Percentiles rank a stretch among this genome's conserved stretches.
These are phyloP conservation scores for Psettodes erumei DNA, from an alignment of 2,113 vertebrate species.

Conservation along the genomic window DNA sequence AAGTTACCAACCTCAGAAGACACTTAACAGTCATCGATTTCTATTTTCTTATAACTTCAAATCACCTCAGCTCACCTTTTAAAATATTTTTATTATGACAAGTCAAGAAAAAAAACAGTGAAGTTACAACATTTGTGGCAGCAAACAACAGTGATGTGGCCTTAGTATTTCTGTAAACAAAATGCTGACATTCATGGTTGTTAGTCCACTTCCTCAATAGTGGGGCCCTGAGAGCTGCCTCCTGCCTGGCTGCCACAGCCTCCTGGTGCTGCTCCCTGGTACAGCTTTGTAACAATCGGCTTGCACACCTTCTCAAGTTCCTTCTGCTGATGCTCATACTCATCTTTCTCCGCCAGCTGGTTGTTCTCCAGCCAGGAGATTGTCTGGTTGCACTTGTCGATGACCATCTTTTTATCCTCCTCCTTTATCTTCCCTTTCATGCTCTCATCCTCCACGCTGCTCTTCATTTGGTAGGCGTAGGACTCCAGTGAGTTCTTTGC, in stretches of 20 bases:
- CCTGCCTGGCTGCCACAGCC: constrained; percentile 47
- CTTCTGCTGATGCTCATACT: constrained; percentile 75
- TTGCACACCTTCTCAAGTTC: constrained; percentile 76
- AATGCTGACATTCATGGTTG: not conserved
- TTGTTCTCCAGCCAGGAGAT: constrained; percentile 80
- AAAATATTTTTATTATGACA: constrained; percentile 29
- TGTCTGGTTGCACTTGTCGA: constrained; percentile 74
- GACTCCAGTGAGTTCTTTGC: constrained; percentile 76
- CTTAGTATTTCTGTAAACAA: not conserved
- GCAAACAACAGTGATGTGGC: not conserved
- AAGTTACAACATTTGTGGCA: not conserved
- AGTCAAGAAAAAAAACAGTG: not conserved
- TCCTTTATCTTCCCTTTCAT: constrained; percentile 74
- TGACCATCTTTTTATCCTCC: constrained; percentile 71
- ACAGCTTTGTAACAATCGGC: constrained; percentile 73
- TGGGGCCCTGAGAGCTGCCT: constrained; percentile 66
- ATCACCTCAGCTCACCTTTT: not conserved
- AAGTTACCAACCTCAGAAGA: too few species aligned
- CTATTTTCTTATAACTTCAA: too few species aligned
- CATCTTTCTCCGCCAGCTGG: constrained; percentile 76
- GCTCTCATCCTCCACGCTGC: constrained; percentile 72
- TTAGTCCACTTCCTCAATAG: constrained; percentile 79
- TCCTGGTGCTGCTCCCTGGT: constrained; percentile 67
- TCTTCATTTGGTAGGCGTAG: constrained; percentile 75
- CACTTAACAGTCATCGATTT: too few species aligned